Evolutionary conservation across 1,140 invertebrate species (phyloP).

Genomic region (Nautilus pompilius): DNA sequence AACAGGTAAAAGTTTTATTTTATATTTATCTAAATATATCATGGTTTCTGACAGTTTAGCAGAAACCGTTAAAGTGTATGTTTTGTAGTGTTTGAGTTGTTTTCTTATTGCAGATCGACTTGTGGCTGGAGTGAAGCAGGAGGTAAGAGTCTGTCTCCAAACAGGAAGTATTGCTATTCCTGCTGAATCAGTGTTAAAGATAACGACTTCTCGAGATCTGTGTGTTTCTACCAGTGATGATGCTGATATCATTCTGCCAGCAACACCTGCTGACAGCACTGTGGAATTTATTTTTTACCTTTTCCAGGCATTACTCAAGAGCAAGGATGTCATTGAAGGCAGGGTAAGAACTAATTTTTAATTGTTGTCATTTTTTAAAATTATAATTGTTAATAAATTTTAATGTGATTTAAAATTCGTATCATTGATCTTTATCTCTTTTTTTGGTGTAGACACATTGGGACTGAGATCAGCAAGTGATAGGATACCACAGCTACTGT

Average conservation of each 20-base stretch:
- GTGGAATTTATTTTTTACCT: neutral
- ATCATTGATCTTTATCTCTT: too few species aligned
- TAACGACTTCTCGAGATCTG: conserved; percentile 18
- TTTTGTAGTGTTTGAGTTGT: neutral
- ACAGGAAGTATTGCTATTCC: conserved; percentile 57
- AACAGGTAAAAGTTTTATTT: too few species aligned
- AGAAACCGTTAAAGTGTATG: too few species aligned
- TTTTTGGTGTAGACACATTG: too few species aligned
- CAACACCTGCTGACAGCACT: conserved; percentile 1
- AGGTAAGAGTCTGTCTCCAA: conserved; percentile 52
- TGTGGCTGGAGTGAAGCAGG: conserved; percentile 59
- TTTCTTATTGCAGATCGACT: conserved; percentile 33
- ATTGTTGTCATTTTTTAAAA: too few species aligned
- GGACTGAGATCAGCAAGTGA: too few species aligned
- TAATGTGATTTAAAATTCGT: too few species aligned
- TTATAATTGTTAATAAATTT: too few species aligned
- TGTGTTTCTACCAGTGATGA: conserved; percentile 9
- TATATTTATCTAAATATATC: too few species aligned
- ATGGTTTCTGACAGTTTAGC: too few species aligned
- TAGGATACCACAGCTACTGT: too few species aligned
- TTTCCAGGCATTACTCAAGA: neutral
- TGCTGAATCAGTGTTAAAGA: conserved; percentile 22
- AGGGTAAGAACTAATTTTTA: neutral
- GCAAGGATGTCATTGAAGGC: neutral
- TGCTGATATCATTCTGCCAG: conserved; percentile 18